Base-by-base conservation (phyloP, 2,797 vertebrate genomes). In the Clarias pachynema region DNA sequence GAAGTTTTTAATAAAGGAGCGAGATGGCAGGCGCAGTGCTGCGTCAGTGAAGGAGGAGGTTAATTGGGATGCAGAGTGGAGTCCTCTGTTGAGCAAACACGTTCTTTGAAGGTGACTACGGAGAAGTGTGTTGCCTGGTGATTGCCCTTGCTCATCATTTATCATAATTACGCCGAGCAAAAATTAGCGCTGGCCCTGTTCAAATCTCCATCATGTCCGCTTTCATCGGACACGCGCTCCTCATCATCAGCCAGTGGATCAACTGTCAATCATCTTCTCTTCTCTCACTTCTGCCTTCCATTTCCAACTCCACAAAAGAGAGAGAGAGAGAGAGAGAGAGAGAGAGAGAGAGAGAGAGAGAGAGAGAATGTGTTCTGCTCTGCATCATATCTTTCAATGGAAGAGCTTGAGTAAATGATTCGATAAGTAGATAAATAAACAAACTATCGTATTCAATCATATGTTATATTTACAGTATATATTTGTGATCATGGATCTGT, bases 401-500 rank as follows among this genome's bases (percentile, higher is more conserved):
- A 79, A 26, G 40, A 34, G 29, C 26, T 1, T 12, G 8, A 53
- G 93, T 90, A 93, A 92, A 92, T 90, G 88, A 89, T 90, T 90
- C 89, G 87, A 92, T 83, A 91, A 81, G 89, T 88, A 93, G 89
- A 94, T 92, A 93, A 93, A 95, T 92, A 93, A 93, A 87, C 59
- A 84, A 66, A 86, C 82, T 53, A 53, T 53, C 49, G 10, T 53
- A 85, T 92, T 91, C 90, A 93, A 92, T 91, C 88, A 92, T 91
- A 93, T 93, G 91, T 94, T 94, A 60, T 60, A 60, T 92, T 94
- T 94, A 53, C 49, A 14, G 49, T 53, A 95, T 94, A 88, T 85
- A 95, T 95, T 93, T 95, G 95, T 92, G 92, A 95, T 95, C 93
- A 94, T 91, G 95, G 75, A 90, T 84, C 85, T 94, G 95, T 95